Evolutionary conservation across 2,797 vertebrate species (phyloP), one percentile per base, ranked within the genome.

Genomic region (Dromococcyx pavoninus): DNA sequence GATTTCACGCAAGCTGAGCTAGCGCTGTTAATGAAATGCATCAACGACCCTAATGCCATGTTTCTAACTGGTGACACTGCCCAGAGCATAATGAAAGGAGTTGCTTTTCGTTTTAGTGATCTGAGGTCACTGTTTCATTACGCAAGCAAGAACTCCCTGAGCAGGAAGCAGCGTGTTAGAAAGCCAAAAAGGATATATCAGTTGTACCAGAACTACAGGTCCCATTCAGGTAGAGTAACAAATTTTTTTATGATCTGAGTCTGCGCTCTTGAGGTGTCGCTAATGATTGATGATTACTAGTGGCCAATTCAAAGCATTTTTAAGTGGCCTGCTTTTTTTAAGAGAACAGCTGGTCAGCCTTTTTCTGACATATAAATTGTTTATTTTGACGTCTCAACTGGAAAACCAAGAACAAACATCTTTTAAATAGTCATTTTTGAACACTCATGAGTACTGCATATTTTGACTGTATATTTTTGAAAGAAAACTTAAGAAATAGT

Each of bases 81-180:
- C 21, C 98, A 98, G 93, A 98, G 98, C 96, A 98, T 98, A 86
- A 98, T 98, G 98, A 97, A 98, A 74, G 98, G 98, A 13, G 98
- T 98, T 53, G 97, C 98, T 83, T 98, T 98, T 94, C 98, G 98
- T 77, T 98, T 98, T 51, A 98, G 98, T 24, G 98, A 98, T 24
- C 89, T 98, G 64, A 95, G 96, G 61, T 98, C 98, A 0, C 95
- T 98, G 64, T 98, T 98, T 64, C 98, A 98, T 88, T 98, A 98
- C 0, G 98, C 98, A 54, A 98, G 97, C 93, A 98, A 96, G 85
- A 98, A 56, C 89, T 93, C 95, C 2, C 4, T 46, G 21, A 93
- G 95, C 75, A 97, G 98, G 92, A 98, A 97, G 58, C 97, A 96
- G 7, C 96, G 74, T 48, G 88, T 98, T 67, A 95, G 98, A 43